Percentiles rank a stretch among this genome's conserved stretches.
Conservation (phyloP, 2,113 vertebrate species). For the Malurus cyaneus region DNA sequence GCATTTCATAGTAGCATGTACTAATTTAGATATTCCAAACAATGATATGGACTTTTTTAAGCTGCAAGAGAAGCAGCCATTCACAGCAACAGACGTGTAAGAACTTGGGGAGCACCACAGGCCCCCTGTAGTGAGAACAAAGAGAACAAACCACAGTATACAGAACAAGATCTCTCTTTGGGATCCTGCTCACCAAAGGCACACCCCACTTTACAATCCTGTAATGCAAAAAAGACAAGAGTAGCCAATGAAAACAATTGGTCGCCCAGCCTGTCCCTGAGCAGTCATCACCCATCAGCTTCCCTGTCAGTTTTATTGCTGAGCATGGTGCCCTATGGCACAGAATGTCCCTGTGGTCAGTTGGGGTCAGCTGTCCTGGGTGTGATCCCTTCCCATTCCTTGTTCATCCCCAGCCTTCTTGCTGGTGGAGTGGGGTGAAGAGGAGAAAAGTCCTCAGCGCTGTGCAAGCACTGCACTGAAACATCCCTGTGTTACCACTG, state of each 20-base stretch:
- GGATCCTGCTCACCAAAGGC: neutral
- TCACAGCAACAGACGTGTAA: neutral
- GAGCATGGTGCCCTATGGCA: neutral
- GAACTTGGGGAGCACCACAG: neutral
- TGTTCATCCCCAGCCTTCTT: neutral
- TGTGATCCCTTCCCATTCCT: neutral
- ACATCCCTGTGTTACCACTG: no score
- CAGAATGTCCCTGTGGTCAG: neutral
- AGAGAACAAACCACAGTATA: neutral
- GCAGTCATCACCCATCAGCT: fast-evolving
- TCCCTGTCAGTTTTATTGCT: neutral
- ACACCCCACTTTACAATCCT: fast-evolving
- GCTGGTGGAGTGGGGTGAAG: neutral
- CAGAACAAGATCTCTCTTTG: neutral
- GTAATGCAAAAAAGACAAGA: neutral
- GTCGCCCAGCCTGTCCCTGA: neutral
- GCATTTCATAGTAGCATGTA: neutral
- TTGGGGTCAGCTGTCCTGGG: neutral
- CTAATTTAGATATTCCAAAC: neutral
- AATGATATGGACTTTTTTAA: neutral
- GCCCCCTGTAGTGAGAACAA: neutral
- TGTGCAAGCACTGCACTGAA: neutral
- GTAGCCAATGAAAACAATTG: neutral
- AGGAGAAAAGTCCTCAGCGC: neutral
- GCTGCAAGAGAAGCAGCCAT: neutral